A percentile compares a stretch with the other conserved stretches of the same genome.
Conservation (phyloP, 2,888 invertebrate genomes). For the Pollenia labialis region DNA sequence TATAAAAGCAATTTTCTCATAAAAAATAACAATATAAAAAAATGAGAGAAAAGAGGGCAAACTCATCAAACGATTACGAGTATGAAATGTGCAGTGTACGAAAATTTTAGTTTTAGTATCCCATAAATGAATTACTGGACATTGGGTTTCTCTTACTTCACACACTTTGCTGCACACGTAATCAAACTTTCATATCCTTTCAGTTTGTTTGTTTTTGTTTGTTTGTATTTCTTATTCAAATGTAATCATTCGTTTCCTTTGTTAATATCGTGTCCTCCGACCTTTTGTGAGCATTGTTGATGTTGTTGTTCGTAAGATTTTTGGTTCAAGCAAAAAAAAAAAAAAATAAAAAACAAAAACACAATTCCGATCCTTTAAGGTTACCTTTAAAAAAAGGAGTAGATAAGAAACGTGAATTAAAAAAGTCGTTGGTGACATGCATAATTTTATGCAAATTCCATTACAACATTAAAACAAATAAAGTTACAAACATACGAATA, state of each 20-base stretch:
- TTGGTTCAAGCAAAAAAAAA: background rate
- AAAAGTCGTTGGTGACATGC: constrained; percentile 57
- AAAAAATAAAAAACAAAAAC: background rate
- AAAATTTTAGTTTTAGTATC: constrained; percentile 21
- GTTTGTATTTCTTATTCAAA: constrained; percentile 13
- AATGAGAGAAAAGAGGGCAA: constrained; percentile 38
- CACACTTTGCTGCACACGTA: background rate
- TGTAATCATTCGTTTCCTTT: constrained; percentile 23
- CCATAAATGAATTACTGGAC: constrained; percentile 47
- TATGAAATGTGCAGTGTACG: constrained; percentile 23
- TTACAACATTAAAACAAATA: constrained; percentile 12
- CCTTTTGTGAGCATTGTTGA: constrained; percentile 59
- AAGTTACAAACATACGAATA: too few species aligned
- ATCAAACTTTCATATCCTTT: constrained; percentile 4
- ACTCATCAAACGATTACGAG: constrained; percentile 46
- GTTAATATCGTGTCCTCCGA: constrained; percentile 60
- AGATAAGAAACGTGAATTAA: background rate
- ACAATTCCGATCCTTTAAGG: constrained; percentile 26
- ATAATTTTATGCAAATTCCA: constrained; percentile 63
- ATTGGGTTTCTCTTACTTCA: constrained; percentile 6
- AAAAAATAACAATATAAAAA: background rate
- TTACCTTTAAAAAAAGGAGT: constrained; percentile 20
- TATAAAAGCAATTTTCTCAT: constrained; percentile 24
- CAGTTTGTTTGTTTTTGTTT: constrained; percentile 21
- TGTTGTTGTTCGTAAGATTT: constrained; percentile 25